A percentile compares a stretch with the other conserved stretches of the same genome.
phyloP scores from a whole-genome alignment of 2,888 invertebrate genomes.

The Pomacea canaliculata region DNA sequence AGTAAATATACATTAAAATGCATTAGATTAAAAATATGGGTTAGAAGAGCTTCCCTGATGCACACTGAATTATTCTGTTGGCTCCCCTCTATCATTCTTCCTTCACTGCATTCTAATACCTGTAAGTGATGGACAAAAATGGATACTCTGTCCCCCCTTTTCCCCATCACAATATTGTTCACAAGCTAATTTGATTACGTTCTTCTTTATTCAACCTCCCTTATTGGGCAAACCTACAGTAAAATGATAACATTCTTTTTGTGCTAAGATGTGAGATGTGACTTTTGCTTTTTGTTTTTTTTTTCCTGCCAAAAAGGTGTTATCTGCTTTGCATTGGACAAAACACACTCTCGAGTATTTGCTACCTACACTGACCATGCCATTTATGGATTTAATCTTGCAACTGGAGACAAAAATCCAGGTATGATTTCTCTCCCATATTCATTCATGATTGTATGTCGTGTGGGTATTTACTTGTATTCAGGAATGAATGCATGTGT shows the following conservation, averaged over 20 bases:
- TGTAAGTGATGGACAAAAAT: too few species aligned
- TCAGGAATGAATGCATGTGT: too few species aligned
- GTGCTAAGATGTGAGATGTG: slow-evolving; percentile 1
- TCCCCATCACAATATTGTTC: too few species aligned
- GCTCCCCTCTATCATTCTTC: too few species aligned
- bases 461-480: too few species aligned
- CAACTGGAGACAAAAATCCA: slow-evolving; percentile 77
- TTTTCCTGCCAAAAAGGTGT: slow-evolving; percentile 14
- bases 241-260: not conserved
- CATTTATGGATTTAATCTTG: slow-evolving; percentile 87
- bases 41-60: too few species aligned
- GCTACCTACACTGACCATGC: slow-evolving; percentile 89
- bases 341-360: slow-evolving; percentile 79
- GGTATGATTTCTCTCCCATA: slow-evolving; percentile 61
- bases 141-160: too few species aligned
- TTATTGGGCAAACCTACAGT: not conserved
- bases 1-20: too few species aligned
- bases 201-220: not conserved
- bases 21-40: too few species aligned
- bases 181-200: too few species aligned
- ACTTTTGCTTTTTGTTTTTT: slow-evolving; percentile 46
- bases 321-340: slow-evolving; percentile 83
- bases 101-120: too few species aligned
- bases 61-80: too few species aligned
- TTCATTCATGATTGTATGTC: not conserved